Base-by-base conservation (phyloP, 2,888 invertebrate genomes). In the Plebejus anna region DNA sequence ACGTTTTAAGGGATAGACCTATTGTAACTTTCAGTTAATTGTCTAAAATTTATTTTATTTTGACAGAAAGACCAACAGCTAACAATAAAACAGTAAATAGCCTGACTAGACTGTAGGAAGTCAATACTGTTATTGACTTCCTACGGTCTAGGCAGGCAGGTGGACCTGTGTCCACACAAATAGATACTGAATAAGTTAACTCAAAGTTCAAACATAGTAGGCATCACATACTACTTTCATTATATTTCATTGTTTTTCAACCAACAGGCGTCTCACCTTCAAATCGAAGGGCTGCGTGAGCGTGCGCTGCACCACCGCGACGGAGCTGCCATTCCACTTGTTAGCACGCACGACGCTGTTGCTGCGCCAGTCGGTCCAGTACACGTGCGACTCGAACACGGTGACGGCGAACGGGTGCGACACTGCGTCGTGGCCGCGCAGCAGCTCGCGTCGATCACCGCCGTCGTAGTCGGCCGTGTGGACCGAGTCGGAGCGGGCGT, bases 321-420 rank as follows among this genome's bases (percentile, higher is more conserved):
- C 96, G 87, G 97, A 96, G 36, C 95, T 95, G 78, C 96, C 97
- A 88, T 96, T 96, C 96, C 97, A 98, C 91, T 98, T 98, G 91
- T 97, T 97, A 51, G 98, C 98, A 84, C 97, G 94, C 82, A 97
- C 96, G 3, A 98, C 97, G 79, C 97, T 96, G 87, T 97, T 97
- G 77, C 96, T 96, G 80, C 97, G 95, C 98, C 98, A 98, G 91
- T 98, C 98, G 0, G 98, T 98, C 98, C 98, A 98, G 92, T 97
- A 98, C 13, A 98, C 96, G 88, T 97, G 96, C 84, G 96, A 96
- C 86, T 97, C 98, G 92, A 97, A 98, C 78, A 98, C 94, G 0
- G 97, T 95, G 80, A 98, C 96, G 73, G 98, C 97, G 94, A 98
- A 98, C 0, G 98, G 98, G 94, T 98, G 98, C 75, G 97, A 96